These are phyloP conservation scores for Eulithis testata DNA, from an alignment of 2,888 invertebrate species.

Conservation along the genomic window DNA sequence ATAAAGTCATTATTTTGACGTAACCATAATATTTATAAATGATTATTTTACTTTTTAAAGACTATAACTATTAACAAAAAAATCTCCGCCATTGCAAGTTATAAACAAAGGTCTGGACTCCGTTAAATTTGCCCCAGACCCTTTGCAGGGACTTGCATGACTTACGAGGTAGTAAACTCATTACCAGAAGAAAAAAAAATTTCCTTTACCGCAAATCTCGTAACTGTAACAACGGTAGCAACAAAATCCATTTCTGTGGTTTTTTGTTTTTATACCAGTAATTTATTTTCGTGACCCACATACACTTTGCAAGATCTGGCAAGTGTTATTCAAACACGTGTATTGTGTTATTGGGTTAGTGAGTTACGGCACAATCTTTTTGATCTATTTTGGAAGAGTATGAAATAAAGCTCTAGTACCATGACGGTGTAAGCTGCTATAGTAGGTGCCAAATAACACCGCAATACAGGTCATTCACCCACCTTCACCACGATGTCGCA, in stretches of 20 bases:
- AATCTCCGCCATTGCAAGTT: too few species aligned
- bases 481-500: too few species aligned
- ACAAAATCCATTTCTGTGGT: constrained; percentile 17
- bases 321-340: constrained; percentile 25
- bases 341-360: constrained; percentile 33
- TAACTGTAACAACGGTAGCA: constrained; percentile 10
- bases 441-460: too few species aligned
- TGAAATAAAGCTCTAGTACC: not conserved
- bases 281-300: constrained; percentile 36
- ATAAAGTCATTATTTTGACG: too few species aligned
- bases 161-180: not conserved
- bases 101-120: too few species aligned
- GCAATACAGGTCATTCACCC: too few species aligned
- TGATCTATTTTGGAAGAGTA: constrained; percentile 11
- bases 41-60: too few species aligned
- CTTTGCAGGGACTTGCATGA: too few species aligned
- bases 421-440: too few species aligned
- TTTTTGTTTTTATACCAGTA: constrained; percentile 23
- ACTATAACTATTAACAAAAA: too few species aligned
- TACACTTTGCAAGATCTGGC: constrained; percentile 28
- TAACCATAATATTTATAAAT: too few species aligned
- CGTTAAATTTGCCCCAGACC: too few species aligned
- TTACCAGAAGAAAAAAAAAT: constrained; percentile 1
- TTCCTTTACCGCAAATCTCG: constrained; percentile 4
- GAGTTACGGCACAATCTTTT: constrained; percentile 24